Percentiles rank a stretch among this genome's conserved stretches.
phyloP scores from a whole-genome alignment of 2,888 invertebrate genomes.

The Selenia dentaria region DNA sequence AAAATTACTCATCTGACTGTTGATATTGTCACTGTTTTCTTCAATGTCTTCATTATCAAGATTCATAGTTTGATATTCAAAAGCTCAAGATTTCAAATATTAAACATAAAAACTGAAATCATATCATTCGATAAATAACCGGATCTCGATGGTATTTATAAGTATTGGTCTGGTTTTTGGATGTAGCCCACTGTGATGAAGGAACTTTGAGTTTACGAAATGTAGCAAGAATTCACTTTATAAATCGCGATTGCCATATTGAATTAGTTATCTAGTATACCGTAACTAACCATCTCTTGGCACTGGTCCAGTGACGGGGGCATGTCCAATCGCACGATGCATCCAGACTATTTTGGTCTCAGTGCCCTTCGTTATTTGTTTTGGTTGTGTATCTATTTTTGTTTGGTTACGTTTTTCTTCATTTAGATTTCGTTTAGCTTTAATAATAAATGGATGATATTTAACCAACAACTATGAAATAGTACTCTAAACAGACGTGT shows the following conservation, averaged over 20 bases:
- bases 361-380: constrained; percentile 69
- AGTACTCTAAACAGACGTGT: neutral
- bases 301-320: constrained; percentile 58
- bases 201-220: neutral
- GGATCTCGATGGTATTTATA: too few relatives aligned
- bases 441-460: neutral
- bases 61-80: too few relatives aligned
- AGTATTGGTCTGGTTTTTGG: too few relatives aligned
- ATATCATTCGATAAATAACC: too few relatives aligned
- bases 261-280: constrained; percentile 33
- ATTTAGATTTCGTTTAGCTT: constrained; percentile 47
- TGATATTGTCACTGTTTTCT: too few relatives aligned
- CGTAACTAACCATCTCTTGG: constrained; percentile 53
- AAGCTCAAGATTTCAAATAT: too few relatives aligned
- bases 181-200: too few relatives aligned
- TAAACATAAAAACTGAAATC: too few relatives aligned
- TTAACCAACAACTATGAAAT: neutral
- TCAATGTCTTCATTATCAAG: too few relatives aligned
- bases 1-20: too few relatives aligned
- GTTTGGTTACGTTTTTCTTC: constrained; percentile 38
- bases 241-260: constrained; percentile 32
- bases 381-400: constrained; percentile 59
- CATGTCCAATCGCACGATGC: constrained; percentile 65
- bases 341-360: constrained; percentile 65
- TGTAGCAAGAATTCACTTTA: constrained; percentile 46